Evolutionary conservation across 2,113 vertebrate genomes (phyloP), one percentile per base, ranked within the genome.

Genomic region (Entosphenus tridentatus): DNA sequence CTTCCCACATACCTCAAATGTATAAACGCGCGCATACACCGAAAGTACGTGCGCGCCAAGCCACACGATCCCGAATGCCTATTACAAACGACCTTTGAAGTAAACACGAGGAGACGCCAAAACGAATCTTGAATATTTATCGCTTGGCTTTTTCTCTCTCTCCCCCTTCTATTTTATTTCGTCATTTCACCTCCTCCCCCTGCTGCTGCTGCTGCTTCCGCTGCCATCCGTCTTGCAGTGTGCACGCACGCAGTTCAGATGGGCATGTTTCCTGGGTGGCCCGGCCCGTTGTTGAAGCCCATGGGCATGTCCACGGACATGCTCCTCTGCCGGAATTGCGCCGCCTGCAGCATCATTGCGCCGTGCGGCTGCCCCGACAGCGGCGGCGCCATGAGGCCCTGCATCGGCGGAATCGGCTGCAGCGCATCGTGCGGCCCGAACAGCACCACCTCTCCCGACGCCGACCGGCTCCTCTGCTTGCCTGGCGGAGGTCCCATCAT

Each of bases 301-400:
- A 96, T 82, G 72, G 88, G 86, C 78, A 84, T 82, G 79, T 96
- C 90, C 82, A 96, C 74, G 74, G 90, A 87, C 76, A 93, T 85
- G 12, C 88, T 89, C 73, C 91, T 80, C 77, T 91, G 91, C 76
- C 93, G 85, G 78, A 96, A 80, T 57, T 86, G 80, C 77, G 91
- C 88, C 3, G 86, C 82, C 72, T 86, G 86, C 84, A 95, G 85
- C 81, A 97, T 85, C 77, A 83, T 87, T 7, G 39, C 39, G 3
- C 39, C 39, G 39, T 39, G 39, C 39, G 39, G 39, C 75, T 88
- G 81, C 80, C 91, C 88, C 70, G 85, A 83, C 1, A 82, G 80
- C 1, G 87, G 83, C 17, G 87, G 85, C 12, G 78, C 88, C 83
- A 95, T 87, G 76, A 96, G 84, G 56, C 86, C 82, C 72, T 87